Percentiles rank a stretch among this genome's conserved stretches.
These are phyloP conservation scores for Malurus melanocephalus DNA, from an alignment of 2,113 vertebrate genomes.

Conservation along the genomic window DNA sequence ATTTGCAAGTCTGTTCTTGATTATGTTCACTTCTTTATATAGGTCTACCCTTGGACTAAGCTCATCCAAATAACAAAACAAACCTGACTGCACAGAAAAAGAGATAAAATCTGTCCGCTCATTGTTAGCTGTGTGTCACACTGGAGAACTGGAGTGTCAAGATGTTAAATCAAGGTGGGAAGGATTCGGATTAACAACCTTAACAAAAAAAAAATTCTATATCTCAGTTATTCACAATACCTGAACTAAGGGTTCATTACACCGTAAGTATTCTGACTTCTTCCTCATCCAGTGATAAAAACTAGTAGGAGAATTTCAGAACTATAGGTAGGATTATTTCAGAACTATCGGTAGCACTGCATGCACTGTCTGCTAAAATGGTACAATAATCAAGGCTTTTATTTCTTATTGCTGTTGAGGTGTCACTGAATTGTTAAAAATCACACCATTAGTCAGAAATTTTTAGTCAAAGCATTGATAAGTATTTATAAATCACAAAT, in stretches of 20 bases:
- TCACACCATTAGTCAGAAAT: neutral
- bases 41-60: neutral
- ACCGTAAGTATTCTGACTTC: neutral
- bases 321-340: neutral
- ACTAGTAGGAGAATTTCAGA: neutral
- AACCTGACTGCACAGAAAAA: neutral
- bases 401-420: neutral
- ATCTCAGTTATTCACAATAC: neutral
- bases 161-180: neutral
- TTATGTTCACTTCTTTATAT: neutral
- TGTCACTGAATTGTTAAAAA: neutral
- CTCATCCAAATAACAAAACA: neutral
- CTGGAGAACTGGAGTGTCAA: neutral
- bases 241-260: neutral
- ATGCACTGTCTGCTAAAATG: neutral
- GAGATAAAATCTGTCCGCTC: neutral
- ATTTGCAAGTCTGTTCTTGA: neutral
- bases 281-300: neutral
- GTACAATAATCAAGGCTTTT: neutral
- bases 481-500: neutral
- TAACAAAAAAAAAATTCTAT: neutral
- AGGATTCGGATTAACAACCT: neutral
- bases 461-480: neutral
- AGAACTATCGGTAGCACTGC: neutral
- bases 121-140: neutral